Evolutionary conservation across 1,140 invertebrate species (phyloP).

Genomic region (Reticulitermes speratus): DNA sequence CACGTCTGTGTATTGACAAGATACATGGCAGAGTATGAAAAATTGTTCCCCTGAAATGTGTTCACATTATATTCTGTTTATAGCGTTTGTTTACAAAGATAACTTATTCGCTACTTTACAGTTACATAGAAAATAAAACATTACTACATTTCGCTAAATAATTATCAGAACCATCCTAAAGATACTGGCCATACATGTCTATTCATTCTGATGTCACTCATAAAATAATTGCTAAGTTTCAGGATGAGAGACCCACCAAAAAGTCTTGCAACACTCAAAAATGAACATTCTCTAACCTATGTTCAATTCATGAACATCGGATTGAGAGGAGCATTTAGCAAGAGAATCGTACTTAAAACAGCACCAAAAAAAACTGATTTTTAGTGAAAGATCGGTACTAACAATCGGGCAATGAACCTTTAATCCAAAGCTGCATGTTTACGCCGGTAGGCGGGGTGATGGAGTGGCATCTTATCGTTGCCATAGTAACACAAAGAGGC

Average conservation of each 20-base stretch:
- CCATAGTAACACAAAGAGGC: constrained; percentile 27
- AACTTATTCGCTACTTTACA: too few species aligned
- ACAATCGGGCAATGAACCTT: constrained; percentile 30
- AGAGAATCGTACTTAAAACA: background rate
- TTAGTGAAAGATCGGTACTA: background rate
- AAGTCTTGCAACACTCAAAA: background rate
- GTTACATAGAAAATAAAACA: too few species aligned
- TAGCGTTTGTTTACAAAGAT: too few species aligned
- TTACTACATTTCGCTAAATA: too few species aligned
- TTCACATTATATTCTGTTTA: too few species aligned
- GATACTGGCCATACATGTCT: background rate
- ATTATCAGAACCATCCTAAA: too few species aligned
- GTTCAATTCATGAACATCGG: background rate
- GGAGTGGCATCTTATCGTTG: constrained; percentile 17
- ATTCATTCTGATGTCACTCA: background rate
- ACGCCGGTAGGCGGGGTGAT: background rate
- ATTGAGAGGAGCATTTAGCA: background rate
- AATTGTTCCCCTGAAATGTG: too few species aligned
- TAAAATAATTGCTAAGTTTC: background rate
- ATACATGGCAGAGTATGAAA: too few species aligned
- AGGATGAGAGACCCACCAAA: background rate
- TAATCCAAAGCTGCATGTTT: background rate
- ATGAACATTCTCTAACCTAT: background rate
- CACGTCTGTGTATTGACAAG: too few species aligned
- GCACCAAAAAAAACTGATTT: background rate